Percentiles rank a stretch among this genome's conserved stretches.
phyloP scores from a whole-genome alignment of 2,888 invertebrate species.

The Clunio marinus region DNA sequence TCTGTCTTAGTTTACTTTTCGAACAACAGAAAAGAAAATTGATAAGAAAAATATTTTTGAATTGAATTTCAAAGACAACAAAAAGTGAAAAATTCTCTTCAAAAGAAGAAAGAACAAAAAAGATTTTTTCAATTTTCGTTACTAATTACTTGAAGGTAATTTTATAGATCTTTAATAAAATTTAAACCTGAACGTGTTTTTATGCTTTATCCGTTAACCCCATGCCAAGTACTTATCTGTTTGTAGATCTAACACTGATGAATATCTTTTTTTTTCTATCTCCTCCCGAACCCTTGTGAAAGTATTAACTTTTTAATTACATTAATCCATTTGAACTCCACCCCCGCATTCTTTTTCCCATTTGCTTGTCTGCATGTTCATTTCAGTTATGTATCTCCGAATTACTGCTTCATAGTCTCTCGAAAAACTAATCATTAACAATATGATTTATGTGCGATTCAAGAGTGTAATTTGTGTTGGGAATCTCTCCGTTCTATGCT shows the following conservation, averaged over 20 bases:
- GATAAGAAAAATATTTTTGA: too few species aligned
- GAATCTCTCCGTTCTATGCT: too few species aligned
- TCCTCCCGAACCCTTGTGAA: background rate
- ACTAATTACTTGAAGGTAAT: constrained; percentile 18
- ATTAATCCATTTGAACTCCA: background rate
- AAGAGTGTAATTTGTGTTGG: background rate
- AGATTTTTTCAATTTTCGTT: background rate
- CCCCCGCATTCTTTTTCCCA: background rate
- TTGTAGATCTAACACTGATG: constrained; percentile 1
- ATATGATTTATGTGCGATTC: constrained; percentile 27
- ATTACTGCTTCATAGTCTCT: background rate
- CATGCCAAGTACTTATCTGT: background rate
- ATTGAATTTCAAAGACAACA: constrained; percentile 2
- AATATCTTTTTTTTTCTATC: background rate
- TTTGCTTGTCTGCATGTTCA: too few species aligned
- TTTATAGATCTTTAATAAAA: too few species aligned
- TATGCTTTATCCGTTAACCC: too few species aligned
- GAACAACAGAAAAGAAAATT: too few species aligned
- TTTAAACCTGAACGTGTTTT: too few species aligned
- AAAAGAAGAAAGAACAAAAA: too few species aligned
- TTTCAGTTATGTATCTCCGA: too few species aligned
- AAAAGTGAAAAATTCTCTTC: background rate
- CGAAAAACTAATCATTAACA: constrained; percentile 23
- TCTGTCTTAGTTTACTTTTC: background rate
- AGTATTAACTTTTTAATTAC: constrained; percentile 15